Evolutionary conservation across 2,797 vertebrate species (phyloP).

Genomic region (Rachycentron canadum): DNA sequence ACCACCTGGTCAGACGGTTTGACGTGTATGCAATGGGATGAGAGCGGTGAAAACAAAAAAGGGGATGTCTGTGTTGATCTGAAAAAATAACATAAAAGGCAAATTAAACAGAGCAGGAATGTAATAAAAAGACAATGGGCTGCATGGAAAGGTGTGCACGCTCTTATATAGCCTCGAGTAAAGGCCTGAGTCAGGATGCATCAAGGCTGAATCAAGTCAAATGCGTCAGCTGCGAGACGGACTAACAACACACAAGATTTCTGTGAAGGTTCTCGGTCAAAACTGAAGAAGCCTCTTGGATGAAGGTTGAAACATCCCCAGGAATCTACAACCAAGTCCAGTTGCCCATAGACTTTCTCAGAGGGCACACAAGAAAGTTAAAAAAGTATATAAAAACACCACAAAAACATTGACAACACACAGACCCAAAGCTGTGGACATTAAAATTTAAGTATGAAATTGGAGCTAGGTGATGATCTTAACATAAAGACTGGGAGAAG

Average conservation of each 20-base stretch:
- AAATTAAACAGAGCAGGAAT: conserved; percentile 8
- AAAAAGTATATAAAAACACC: too few species aligned
- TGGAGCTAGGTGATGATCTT: neutral
- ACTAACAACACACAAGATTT: neutral
- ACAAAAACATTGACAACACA: too few species aligned
- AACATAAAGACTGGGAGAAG: neutral
- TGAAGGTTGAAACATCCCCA: too few species aligned
- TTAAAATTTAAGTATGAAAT: neutral
- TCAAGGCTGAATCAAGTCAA: conserved; percentile 53
- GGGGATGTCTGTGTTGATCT: conserved; percentile 26
- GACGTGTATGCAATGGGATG: conserved; percentile 51
- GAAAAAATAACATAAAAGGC: conserved; percentile 23
- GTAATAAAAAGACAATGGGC: conserved; percentile 15
- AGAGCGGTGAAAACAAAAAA: conserved; percentile 10
- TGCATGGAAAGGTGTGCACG: conserved; percentile 26
- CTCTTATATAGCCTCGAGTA: neutral
- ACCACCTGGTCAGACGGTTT: conserved; percentile 62
- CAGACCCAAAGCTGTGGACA: neutral
- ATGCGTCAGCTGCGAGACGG: conserved; percentile 12
- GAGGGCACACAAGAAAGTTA: too few species aligned
- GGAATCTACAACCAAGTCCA: too few species aligned
- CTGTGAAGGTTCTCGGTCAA: too few species aligned
- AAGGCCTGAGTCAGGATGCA: conserved; percentile 56
- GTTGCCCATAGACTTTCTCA: too few species aligned
- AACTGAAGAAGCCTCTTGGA: too few species aligned